Percentiles rank a stretch among this genome's conserved stretches.
These are phyloP conservation scores for Balearica regulorum DNA, from an alignment of 2,797 vertebrate species.

Conservation along the genomic window DNA sequence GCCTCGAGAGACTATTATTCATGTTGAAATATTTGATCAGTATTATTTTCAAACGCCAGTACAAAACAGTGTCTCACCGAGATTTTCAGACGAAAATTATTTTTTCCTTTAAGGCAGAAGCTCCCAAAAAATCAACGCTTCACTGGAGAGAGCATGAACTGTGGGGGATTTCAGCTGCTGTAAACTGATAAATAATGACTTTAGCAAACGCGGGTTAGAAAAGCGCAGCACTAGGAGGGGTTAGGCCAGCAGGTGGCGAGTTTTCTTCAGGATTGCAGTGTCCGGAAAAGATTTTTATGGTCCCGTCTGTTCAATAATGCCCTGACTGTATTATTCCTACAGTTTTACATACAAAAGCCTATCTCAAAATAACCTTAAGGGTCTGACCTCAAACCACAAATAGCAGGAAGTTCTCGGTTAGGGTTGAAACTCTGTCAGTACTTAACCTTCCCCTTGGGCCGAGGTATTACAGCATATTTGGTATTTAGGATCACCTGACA, in stretches of 20 bases:
- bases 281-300: background rate
- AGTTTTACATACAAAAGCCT: background rate
- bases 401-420: background rate
- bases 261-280: constrained; percentile 71
- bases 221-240: background rate
- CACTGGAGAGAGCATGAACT: background rate
- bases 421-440: background rate
- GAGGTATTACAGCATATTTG: background rate
- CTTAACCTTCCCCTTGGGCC: background rate
- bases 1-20: background rate
- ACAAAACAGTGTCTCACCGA: background rate
- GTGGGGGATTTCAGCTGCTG: background rate
- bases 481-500: background rate
- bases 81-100: background rate
- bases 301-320: background rate
- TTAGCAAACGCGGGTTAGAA: no score
- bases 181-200: no score
- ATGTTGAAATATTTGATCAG: background rate
- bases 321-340: background rate
- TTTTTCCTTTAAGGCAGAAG: background rate
- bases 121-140: background rate
- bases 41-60: background rate
- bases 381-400: background rate
- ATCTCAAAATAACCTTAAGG: constrained; percentile 21
- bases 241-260: constrained; percentile 73